Evolutionary conservation across 2,797 vertebrate species (phyloP), one percentile per base, ranked within the genome.

Genomic region (Premnoplex brunnescens): DNA sequence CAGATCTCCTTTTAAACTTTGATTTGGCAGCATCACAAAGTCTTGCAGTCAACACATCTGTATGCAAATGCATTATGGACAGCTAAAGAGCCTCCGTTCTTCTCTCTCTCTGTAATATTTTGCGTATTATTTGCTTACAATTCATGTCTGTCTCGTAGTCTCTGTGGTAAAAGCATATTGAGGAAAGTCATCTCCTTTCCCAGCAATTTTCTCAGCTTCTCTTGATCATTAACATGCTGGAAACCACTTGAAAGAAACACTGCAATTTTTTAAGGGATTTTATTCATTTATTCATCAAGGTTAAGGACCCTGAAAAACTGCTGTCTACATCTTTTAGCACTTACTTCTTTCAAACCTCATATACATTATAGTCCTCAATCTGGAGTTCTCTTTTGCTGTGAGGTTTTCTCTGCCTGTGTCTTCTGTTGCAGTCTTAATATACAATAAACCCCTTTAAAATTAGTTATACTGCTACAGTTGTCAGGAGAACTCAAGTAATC

Each of bases 221-320:
- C 92, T 93, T 92, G 92, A 95, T 97, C 96, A 96, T 97, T 97
- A 97, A 97, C 93, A 96, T 97, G 93, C 96, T 93, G 95, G 90
- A 94, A 97, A 96, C 91, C 92, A 92, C 95, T 97, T 96, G 95
- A 95, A 97, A 96, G 95, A 93, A 97, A 96, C 94, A 94, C 88
- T 91, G 93, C 85, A 96, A 91, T 93, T 96, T 97, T 97, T 95
- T 86, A 94, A 91, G 85, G 85, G 93, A 97, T 97, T 97, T 96
- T 97, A 97, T 97, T 97, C 96, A 97, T 97, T 97, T 97, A 97
- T 97, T 97, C 97, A 97, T 97, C 97, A 97, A 97, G 97, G 97
- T 97, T 97, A 97, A 97, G 97, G 95, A 96, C 97, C 97, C 95
- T 97, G 96, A 96, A 97, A 97, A 97, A 93, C 89, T 97, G 96